phyloP scores from a whole-genome alignment of 2,888 invertebrate genomes.

The Mesorhabditis spiculigera region DNA sequence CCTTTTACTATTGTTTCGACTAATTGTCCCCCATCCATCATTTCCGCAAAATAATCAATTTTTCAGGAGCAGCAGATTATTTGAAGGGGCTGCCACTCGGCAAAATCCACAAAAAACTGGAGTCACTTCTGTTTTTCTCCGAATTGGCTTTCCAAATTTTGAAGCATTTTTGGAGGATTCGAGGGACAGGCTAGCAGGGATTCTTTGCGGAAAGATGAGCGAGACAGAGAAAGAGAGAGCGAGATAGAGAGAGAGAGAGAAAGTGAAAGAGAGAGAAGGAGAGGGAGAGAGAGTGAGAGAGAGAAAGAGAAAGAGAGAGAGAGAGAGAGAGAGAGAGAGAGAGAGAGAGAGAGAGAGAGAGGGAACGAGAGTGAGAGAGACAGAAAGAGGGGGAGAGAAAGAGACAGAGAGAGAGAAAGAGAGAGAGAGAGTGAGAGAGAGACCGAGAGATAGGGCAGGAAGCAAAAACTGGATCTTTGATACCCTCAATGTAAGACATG shows the following conservation, averaged over 20 bases:
- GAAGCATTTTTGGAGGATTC: conserved; percentile 14
- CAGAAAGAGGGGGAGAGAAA: conserved; percentile 8
- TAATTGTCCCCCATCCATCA: too few relatives aligned
- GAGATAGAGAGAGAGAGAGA: too few relatives aligned
- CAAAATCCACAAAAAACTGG: too few relatives aligned
- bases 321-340: conserved; percentile 11
- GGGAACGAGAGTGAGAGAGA: conserved; percentile 5
- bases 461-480: conserved; percentile 7
- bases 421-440: not conserved
- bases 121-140: too few relatives aligned
- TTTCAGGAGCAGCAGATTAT: too few relatives aligned
- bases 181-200: too few relatives aligned
- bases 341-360: not conserved
- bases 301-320: conserved; percentile 15
- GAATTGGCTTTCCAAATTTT: too few relatives aligned
- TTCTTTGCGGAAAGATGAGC: conserved; percentile 10
- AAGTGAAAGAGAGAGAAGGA: too few relatives aligned
- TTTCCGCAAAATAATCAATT: too few relatives aligned
- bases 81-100: too few relatives aligned
- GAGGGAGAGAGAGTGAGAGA: conserved; percentile 12
- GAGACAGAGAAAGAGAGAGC: conserved; percentile 14
- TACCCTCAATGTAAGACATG: not conserved
- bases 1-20: too few relatives aligned
- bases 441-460: not conserved
- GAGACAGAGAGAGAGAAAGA: conserved; percentile 6